Percentiles rank a stretch among this genome's conserved stretches.
These are phyloP conservation scores for Junonia oenone DNA, from an alignment of 2,888 invertebrate genomes.

Conservation along the genomic window DNA sequence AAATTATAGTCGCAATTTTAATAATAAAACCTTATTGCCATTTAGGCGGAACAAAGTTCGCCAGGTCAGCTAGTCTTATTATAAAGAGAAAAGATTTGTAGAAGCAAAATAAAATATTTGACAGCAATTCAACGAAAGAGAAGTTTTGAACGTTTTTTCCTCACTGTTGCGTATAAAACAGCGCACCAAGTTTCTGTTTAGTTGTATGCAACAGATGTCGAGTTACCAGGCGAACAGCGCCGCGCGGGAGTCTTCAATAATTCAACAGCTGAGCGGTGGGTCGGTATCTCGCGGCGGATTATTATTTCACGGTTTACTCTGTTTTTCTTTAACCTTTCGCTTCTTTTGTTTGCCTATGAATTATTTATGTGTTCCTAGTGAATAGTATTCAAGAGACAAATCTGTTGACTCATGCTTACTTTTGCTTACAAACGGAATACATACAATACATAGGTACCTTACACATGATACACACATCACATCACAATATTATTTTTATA, in stretches of 20 bases:
- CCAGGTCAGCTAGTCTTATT: too few species aligned
- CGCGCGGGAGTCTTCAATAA: constrained; percentile 50
- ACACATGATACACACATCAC: too few species aligned
- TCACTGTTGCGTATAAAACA: background rate
- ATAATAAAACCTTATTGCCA: too few species aligned
- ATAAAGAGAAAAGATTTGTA: too few species aligned
- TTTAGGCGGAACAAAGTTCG: too few species aligned
- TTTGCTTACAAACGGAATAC: background rate
- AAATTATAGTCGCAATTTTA: too few species aligned
- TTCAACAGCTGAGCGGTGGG: constrained; percentile 36
- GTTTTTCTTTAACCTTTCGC: constrained; percentile 23
- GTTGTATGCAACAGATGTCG: constrained; percentile 42
- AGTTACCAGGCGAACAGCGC: constrained; percentile 46
- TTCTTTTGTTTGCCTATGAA: constrained; percentile 14
- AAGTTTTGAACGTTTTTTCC: background rate
- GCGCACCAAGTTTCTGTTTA: constrained; percentile 7
- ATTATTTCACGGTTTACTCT: constrained; percentile 15
- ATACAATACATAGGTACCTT: too few species aligned
- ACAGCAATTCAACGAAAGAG: too few species aligned
- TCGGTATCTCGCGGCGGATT: constrained; percentile 10
- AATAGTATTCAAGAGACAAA: background rate
- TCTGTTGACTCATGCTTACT: background rate
- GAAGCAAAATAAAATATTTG: too few species aligned
- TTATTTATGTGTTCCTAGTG: constrained; percentile 1
- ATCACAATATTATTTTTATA: too few species aligned